Evolutionary conservation across 2,797 vertebrate species (phyloP), one percentile per base, ranked within the genome.

Genomic region (Megaceryle alcyon): DNA sequence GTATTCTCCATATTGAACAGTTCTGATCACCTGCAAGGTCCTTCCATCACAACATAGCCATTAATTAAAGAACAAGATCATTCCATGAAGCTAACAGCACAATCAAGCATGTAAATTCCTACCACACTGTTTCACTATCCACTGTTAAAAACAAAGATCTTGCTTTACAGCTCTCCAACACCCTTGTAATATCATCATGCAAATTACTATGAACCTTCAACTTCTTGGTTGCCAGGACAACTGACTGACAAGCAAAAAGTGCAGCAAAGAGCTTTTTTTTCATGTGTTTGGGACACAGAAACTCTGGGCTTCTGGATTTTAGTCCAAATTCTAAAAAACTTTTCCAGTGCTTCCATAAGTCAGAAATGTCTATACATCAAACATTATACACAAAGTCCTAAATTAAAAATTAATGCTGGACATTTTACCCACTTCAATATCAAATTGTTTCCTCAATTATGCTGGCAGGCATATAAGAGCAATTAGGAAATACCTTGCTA

Each of bases 211-310:
- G 63, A 88, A 94, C 44, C 25, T 76, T 73, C 33, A 88, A 28
- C 6, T 81, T 82, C 37, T 29, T 57, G 12, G 78, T 82, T 92
- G 57, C 64, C 92, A 89, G 66, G 91, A 93, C 89, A 94, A 91
- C 84, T 63, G 68, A 20, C 4, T 71, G 61, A 91, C 61, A 92
- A 80, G 44, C 8, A 77, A 70, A 64, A 87, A 70, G 44, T n/a
- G 53, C 57, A 80, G 15, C 28, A 81, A 83, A 91, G 76, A 12
- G 9, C 1, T n/a, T 29, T 56, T 59, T 41, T 71, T 68, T 11
- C 5, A 54, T 11, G 2, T 13, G 53, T 41, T 33, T n/a, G 22
- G 46, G 37, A 7, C 21, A 69, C 57, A 44, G 8, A 81, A 75
- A 68, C 33, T 83, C n/a, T 69, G 18, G 9, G 41, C 54, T 81